phyloP scores from a whole-genome alignment of 2,113 vertebrate species.

The Polypterus senegalus region DNA sequence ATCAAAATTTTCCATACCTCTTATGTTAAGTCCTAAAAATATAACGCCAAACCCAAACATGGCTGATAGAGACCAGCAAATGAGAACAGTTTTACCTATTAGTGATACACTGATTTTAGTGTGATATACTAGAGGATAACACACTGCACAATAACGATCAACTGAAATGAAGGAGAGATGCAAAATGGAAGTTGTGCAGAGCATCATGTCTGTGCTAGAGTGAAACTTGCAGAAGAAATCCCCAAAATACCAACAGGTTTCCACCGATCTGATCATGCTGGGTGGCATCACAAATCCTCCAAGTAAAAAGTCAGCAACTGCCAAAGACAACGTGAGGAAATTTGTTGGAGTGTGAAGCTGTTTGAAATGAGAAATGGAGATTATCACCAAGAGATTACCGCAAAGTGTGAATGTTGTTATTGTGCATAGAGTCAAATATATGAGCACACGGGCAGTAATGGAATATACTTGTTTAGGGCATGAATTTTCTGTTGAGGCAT shows the following conservation, averaged over 20 bases:
- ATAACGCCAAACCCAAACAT: conserved; percentile 4
- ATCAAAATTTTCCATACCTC: not conserved
- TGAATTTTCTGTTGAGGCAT: too few species aligned
- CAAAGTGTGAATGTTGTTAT: conserved; percentile 5
- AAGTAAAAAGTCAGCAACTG: conserved; percentile 8
- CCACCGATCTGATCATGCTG: conserved; percentile 4
- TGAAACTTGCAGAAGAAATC: conserved; percentile 10
- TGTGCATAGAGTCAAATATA: conserved; percentile 3
- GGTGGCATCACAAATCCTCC: conserved; percentile 6
- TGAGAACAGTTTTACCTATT: not conserved
- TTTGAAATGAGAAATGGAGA: conserved; percentile 10
- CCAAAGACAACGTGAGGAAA: conserved; percentile 9
- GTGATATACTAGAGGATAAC: conserved; percentile 4
- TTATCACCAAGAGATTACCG: conserved; percentile 8
- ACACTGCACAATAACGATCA: conserved; percentile 10
- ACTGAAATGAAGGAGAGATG: conserved; percentile 9
- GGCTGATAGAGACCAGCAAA: conserved; percentile 6
- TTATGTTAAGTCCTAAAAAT: conserved; percentile 5
- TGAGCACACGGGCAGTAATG: too few species aligned
- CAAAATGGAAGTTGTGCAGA: conserved; percentile 6
- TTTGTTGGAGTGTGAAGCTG: conserved; percentile 12
- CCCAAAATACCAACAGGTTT: conserved; percentile 15
- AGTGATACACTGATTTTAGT: conserved; percentile 1
- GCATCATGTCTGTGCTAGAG: conserved; percentile 4
- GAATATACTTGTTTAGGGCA: too few species aligned